Evolutionary conservation across 2,888 invertebrate species (phyloP), one percentile per base, ranked within the genome.

Genomic region (Cephus pulcher): DNA sequence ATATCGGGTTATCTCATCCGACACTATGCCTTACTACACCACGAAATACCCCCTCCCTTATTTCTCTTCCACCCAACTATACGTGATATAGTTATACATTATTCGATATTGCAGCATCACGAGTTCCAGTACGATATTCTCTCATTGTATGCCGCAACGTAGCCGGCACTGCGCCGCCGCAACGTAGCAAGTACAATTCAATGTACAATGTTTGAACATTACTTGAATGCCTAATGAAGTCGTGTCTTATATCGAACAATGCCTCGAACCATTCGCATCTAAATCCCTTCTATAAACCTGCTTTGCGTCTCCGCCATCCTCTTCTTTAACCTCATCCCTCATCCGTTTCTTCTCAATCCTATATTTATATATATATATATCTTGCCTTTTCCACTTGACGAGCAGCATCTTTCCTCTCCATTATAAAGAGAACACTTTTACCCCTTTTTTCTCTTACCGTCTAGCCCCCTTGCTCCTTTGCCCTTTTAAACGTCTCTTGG

Each of bases 211-310:
- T 89, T 86, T 86, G 88, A 87, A 86, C 89, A 88, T 89, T 90
- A 87, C 88, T 89, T 85, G 89, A 89, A 90, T 90, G 88, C 89
- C 87, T 89, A 90, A 90, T 89, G 89, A 90, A 90, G 89, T 89
- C 88, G 87, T 88, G 88, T 88, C 88, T 88, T 88, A 87, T 88
- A 87, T 87, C 88, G 88, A 90, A 89, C 89, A 90, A 90, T 89
- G 88, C 86, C 82, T 83, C 80, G 80, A 87, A 85, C 82, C 82
- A 83, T 86, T 86, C 86, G 86, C 84, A 88, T 88, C 88, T 87
- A 85, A 88, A 88, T 88, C 88, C 86, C 84, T 83, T 83, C 84
- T 82, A 83, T 84, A 88, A 88, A 82, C 84, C 85, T 82, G 82
- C 84, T 80, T 82, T 76, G 74, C 80, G 56, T 73, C 74, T 74